Base-by-base conservation (phyloP, 2,113 vertebrate genomes). In the Triplophysa dalaica region DNA sequence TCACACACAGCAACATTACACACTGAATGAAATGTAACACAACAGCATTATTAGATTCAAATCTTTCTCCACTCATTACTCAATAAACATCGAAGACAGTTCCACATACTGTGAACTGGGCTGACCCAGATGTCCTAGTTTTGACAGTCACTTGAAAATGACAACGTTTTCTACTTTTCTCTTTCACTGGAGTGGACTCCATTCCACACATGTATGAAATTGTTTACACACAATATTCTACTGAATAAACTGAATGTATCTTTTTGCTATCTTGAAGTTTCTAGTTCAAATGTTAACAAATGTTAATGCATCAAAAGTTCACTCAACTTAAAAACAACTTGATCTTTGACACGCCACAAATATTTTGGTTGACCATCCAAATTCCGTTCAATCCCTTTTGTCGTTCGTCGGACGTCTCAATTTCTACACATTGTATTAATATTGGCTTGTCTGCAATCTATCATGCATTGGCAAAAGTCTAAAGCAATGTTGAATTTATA, bases 51-150 rank as follows among this genome's bases (percentile, higher is more conserved):
- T 86, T 79, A 81, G 79, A 75, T 84, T 86, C 22, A 17, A 52
- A 77, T 74, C 62, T 78, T 72, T 77, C 68, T 81, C 69, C 80
- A 45, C 77, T 74, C 75, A 70, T 91, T 84, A 90, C 78, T 90
- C 88, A 88, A 67, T 54, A 60, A 80, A 72, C 69, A 50, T 68
- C 62, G 83, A 82, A 88, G 86, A 91, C 86, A 78, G 90, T 90
- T 90, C 89, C 89, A 90, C 86, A 86, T 87, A 43, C 6, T 38
- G 33, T 38, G 7, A 78, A 68, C 13, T 38, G 56, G 85, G 85
- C 84, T 75, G 81, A 67, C 63, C 74, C 56, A 56, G 60, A 86
- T 87, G 83, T 82, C 86, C 80, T 63, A 54, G n/a, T 3, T 81
- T 76, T 77, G 66, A 70, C 48, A 54, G 61, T 48, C 29, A 24